Conservation (phyloP, 1,140 invertebrate genomes). For the Pachypeltis micranthus region DNA sequence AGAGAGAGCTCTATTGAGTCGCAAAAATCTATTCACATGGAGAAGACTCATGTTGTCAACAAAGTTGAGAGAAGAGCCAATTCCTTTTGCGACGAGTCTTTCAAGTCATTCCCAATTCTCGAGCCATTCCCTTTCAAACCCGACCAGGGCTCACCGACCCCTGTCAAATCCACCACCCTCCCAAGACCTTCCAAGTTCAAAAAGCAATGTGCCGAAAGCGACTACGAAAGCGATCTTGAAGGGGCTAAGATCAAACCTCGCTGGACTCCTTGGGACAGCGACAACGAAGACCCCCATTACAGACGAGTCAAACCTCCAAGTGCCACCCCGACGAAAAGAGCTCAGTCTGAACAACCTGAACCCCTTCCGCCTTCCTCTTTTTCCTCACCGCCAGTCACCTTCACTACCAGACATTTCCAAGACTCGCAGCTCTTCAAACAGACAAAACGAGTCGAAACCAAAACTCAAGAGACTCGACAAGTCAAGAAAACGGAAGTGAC, state of each 20-base stretch:
- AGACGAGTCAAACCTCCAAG: conserved; percentile 42
- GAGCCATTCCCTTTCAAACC: conserved; percentile 41
- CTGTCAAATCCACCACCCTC: conserved; percentile 34
- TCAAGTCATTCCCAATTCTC: conserved; percentile 37
- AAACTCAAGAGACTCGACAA: neutral
- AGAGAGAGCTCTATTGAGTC: conserved; percentile 27
- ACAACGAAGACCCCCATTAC: conserved; percentile 48
- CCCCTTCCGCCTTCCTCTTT: conserved; percentile 38
- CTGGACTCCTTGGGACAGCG: conserved; percentile 52
- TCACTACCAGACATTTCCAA: neutral
- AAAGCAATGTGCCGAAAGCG: conserved; percentile 47
- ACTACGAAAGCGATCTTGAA: conserved; percentile 60
- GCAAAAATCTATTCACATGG: neutral
- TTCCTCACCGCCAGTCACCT: conserved; percentile 13
- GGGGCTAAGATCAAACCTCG: conserved; percentile 39
- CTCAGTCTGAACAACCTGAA: conserved; percentile 37
- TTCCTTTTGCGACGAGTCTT: conserved; percentile 26
- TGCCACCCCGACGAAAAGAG: conserved; percentile 32
- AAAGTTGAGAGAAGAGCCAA: conserved; percentile 19
- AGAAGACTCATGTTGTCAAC: neutral
- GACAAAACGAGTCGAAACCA: conserved; percentile 6
- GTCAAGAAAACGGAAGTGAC: conserved; percentile 16
- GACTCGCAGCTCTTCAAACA: neutral
- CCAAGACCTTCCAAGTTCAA: conserved; percentile 50
- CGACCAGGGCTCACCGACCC: conserved; percentile 33